Conservation (phyloP, 2,888 invertebrate species). For the Herminia tarsipennalis region DNA sequence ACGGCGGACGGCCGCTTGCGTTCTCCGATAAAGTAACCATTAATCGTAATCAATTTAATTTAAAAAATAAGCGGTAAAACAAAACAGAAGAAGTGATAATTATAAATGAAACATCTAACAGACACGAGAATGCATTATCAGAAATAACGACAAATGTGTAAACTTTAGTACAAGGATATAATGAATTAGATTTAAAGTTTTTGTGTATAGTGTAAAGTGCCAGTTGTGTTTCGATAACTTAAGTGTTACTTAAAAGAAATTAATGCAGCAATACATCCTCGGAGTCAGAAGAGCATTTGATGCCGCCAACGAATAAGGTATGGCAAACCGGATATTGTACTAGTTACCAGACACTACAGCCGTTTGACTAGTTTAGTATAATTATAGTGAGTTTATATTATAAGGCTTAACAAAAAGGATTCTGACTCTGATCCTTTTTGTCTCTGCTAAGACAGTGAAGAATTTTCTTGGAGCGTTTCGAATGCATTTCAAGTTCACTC, state of each 20-base stretch:
- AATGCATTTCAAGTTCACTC: constrained; percentile 53
- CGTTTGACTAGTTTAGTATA: constrained; percentile 72
- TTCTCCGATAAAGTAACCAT: constrained; percentile 49
- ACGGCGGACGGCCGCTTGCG: constrained; percentile 74
- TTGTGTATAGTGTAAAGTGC: constrained; percentile 75
- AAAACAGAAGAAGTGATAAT: constrained; percentile 1
- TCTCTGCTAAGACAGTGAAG: constrained; percentile 36
- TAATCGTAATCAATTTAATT: constrained; percentile 52
- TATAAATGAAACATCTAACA: constrained; percentile 14
- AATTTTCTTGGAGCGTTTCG: constrained; percentile 43
- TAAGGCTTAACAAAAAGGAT: constrained; percentile 55
- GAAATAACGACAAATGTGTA: constrained; percentile 25
- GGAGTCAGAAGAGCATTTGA: constrained; percentile 68
- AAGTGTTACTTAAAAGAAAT: constrained; percentile 57
- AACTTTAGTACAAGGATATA: constrained; percentile 27
- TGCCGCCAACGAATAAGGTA: constrained; percentile 80
- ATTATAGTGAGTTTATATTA: constrained; percentile 50
- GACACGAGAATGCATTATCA: constrained; percentile 19
- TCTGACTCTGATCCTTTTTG: constrained; percentile 44
- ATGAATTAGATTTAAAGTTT: constrained; percentile 58
- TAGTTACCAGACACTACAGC: constrained; percentile 66
- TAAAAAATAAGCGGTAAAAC: constrained; percentile 28
- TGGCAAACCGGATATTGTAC: constrained; percentile 79
- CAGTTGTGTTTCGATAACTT: constrained; percentile 64
- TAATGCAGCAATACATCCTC: constrained; percentile 62